These are phyloP conservation scores for Pseudococcus longispinus DNA, from an alignment of 2,888 invertebrate genomes.

Conservation along the genomic window DNA sequence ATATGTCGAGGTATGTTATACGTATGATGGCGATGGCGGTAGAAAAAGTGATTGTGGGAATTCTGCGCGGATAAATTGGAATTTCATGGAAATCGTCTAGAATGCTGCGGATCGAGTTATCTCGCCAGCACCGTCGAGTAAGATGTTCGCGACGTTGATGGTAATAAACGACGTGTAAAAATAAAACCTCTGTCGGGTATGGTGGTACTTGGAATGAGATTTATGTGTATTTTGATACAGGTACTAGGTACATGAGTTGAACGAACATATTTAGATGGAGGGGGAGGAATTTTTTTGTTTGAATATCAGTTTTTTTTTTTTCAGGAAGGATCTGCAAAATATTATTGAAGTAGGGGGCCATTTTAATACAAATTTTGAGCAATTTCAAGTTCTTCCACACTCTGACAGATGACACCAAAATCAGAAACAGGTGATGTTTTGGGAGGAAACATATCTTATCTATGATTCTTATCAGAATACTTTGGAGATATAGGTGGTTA, in stretches of 20 bases:
- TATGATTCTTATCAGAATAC: too few species aligned
- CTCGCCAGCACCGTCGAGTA: not conserved
- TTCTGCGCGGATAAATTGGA: conserved; percentile 6
- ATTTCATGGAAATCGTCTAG: conserved; percentile 6
- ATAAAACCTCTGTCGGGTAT: not conserved
- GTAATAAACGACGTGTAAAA: not conserved
- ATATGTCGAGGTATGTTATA: conserved; percentile 6
- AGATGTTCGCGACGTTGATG: not conserved
- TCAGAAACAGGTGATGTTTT: too few species aligned
- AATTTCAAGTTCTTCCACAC: too few species aligned
- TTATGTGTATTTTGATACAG: not conserved
- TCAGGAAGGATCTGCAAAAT: too few species aligned
- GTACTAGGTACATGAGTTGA: not conserved
- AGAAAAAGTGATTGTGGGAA: conserved; percentile 11
- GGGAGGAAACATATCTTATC: too few species aligned
- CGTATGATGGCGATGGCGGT: not conserved
- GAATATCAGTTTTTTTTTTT: too few species aligned
- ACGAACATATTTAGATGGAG: not conserved
- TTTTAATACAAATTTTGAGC: too few species aligned
- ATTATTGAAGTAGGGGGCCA: too few species aligned
- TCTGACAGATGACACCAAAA: too few species aligned
- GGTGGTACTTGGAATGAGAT: not conserved
- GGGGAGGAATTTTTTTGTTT: too few species aligned
- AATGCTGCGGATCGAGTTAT: conserved; percentile 9
- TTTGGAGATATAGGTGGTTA: too few species aligned